Evolutionary conservation across 2,888 invertebrate species (phyloP).

Genomic region (Neelides folsomi): DNA sequence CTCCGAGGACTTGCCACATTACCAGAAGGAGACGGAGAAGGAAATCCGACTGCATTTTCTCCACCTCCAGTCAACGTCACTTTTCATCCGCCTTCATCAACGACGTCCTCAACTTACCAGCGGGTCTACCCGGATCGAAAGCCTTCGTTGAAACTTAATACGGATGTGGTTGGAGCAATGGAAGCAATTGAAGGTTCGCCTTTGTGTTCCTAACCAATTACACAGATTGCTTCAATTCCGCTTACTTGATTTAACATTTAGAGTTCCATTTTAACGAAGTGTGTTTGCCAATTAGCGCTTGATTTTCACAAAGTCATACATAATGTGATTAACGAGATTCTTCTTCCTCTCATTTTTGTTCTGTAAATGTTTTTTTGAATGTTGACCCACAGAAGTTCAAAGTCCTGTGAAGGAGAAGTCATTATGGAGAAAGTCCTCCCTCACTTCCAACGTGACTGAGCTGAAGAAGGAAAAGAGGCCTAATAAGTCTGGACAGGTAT

Average conservation of each 20-base stretch:
- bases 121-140: constrained; percentile 65
- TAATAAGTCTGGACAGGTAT: constrained; percentile 18
- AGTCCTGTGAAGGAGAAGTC: constrained; percentile 56
- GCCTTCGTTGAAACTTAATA: constrained; percentile 59
- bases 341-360: background rate
- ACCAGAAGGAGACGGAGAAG: constrained; percentile 51
- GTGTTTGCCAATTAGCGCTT: background rate
- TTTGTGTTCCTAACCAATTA: background rate
- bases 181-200: constrained; percentile 69
- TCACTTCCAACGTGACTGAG: constrained; percentile 35
- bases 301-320: too few relatives aligned
- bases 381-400: constrained; percentile 48
- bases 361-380: background rate
- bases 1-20: constrained; percentile 59
- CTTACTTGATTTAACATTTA: background rate
- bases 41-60: constrained; percentile 2
- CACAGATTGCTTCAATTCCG: background rate
- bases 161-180: constrained; percentile 69
- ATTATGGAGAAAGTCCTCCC: constrained; percentile 58
- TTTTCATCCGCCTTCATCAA: constrained; percentile 19
- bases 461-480: constrained; percentile 34
- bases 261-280: background rate
- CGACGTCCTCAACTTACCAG: constrained; percentile 42
- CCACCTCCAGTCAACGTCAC: background rate
- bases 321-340: too few relatives aligned